phyloP scores from a whole-genome alignment of 1,140 invertebrate genomes.

The Aphis craccivora region DNA sequence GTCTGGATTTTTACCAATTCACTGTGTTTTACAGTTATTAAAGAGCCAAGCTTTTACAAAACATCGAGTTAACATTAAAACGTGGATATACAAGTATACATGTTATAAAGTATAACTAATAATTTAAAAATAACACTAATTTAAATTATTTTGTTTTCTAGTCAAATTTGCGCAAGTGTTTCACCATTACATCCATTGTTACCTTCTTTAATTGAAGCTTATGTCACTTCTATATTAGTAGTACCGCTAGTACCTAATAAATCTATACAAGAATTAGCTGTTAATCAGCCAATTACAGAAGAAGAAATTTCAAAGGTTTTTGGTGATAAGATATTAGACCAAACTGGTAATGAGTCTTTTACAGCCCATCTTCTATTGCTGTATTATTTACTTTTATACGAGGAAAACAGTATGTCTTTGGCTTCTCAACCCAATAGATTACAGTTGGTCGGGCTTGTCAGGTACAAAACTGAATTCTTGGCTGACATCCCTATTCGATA shows the following conservation, averaged over 20 bases:
- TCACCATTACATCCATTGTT: conserved; percentile 91
- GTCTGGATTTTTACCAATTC: conserved; percentile 91
- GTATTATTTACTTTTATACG: conserved; percentile 93
- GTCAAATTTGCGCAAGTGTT: conserved; percentile 86
- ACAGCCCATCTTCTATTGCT: conserved; percentile 88
- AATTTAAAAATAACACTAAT: neutral
- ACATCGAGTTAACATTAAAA: conserved; percentile 72
- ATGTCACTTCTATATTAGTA: conserved; percentile 90
- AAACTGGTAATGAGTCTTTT: conserved; percentile 70
- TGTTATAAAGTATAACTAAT: neutral
- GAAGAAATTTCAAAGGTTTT: conserved; percentile 89
- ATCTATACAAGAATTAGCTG: conserved; percentile 66
- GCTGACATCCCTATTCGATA: conserved; percentile 94
- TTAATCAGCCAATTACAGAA: conserved; percentile 89
- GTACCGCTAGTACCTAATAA: conserved; percentile 79
- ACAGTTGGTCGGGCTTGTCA: conserved; percentile 61
- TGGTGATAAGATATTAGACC: conserved; percentile 70
- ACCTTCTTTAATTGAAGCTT: conserved; percentile 92
- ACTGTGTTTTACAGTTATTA: conserved; percentile 95
- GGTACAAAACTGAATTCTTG: conserved; percentile 87
- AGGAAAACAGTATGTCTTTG: conserved; percentile 75
- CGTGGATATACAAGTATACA: conserved; percentile 62
- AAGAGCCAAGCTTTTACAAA: conserved; percentile 96
- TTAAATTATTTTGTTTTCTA: conserved; percentile 61
- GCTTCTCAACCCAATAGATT: conserved; percentile 76